A percentile compares a stretch with the other conserved stretches of the same genome.
Conservation (phyloP, 2,113 vertebrate genomes). For the Cyprinus carpio region DNA sequence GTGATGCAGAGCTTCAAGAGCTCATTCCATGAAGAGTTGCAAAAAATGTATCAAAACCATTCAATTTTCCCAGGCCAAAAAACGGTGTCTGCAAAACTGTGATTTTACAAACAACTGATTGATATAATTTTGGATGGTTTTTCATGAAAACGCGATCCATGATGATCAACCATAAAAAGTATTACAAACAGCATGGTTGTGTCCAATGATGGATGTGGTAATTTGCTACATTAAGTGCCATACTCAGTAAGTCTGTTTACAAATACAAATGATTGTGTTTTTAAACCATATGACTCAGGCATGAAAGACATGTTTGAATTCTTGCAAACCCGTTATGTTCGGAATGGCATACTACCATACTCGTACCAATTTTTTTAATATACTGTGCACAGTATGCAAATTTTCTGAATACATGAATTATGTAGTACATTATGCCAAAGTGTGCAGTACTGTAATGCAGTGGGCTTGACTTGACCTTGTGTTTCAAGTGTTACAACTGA, state of each 20-base stretch:
- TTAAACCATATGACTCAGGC: conserved; percentile 34
- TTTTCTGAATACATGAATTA: neutral
- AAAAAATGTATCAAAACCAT: neutral
- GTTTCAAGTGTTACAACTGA: neutral
- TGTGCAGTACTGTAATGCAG: neutral
- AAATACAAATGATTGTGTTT: conserved; percentile 40
- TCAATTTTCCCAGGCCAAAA: conserved; percentile 5
- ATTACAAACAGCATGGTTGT: conserved; percentile 23
- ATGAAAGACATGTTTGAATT: conserved; percentile 3
- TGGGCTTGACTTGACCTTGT: neutral
- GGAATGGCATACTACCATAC: conserved; percentile 2
- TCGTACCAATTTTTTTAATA: neutral
- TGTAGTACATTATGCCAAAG: neutral
- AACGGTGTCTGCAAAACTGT: neutral
- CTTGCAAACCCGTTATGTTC: neutral
- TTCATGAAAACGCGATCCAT: neutral
- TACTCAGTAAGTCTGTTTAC: conserved; percentile 32
- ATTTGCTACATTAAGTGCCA: conserved; percentile 43
- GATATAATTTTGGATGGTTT: neutral
- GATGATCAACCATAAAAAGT: neutral
- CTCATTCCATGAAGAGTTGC: conserved; percentile 79
- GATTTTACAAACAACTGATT: neutral
- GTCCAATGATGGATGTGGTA: neutral
- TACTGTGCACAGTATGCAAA: neutral
- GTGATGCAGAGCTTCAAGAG: conserved; percentile 79